Conservation (phyloP, 2,113 vertebrate genomes). For the Chamaea fasciata region DNA sequence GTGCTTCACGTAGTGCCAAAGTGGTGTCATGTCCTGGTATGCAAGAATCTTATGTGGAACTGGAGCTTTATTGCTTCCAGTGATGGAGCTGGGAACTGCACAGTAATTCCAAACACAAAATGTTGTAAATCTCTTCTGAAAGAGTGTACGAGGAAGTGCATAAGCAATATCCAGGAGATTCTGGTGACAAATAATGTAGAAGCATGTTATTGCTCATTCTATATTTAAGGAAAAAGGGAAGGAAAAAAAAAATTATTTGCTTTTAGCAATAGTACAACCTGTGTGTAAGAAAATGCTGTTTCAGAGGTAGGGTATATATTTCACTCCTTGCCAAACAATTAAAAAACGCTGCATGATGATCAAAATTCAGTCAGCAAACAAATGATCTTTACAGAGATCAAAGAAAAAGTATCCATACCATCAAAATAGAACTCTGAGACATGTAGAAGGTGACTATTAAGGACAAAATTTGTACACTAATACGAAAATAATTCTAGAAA, state of each 20-base stretch:
- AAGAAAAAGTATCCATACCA: background rate
- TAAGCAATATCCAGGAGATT: background rate
- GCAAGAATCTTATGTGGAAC: background rate
- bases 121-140: background rate
- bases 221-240: background rate
- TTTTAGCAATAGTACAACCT: background rate
- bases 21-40: conserved; percentile 1
- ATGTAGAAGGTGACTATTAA: background rate
- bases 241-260: background rate
- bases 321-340: background rate
- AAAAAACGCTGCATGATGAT: background rate
- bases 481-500: conserved; percentile 10
- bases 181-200: background rate
- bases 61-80: conserved; percentile 31
- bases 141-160: background rate
- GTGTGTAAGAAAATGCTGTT: background rate
- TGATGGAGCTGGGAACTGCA: conserved; percentile 13
- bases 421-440: background rate
- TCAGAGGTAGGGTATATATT: background rate
- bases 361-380: background rate
- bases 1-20: background rate
- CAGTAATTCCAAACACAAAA: background rate
- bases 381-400: background rate
- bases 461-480: background rate
- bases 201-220: background rate